A percentile compares a stretch with the other conserved stretches of the same genome.
Evolutionary conservation across 2,888 invertebrate genomes (phyloP).

Genomic region (Torymus aiolomorphi): DNA sequence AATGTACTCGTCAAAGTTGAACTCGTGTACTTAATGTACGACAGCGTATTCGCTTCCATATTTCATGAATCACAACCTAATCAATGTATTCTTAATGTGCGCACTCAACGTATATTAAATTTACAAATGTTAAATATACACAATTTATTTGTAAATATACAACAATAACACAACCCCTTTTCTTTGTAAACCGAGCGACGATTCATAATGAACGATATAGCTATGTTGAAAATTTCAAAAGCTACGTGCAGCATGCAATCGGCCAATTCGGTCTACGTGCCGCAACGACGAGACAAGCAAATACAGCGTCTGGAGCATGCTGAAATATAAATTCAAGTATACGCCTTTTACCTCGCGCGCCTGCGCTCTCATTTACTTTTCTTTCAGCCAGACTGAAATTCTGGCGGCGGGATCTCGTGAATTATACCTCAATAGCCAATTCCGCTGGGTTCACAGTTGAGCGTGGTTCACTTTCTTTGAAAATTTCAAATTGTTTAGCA

Average conservation of each 20-base stretch:
- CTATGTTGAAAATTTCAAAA: neutral
- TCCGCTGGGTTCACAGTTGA: no score
- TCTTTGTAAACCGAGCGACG: no score
- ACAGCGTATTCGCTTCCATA: neutral
- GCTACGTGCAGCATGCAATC: neutral
- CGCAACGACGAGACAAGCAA: neutral
- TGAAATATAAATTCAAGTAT: constrained; percentile 22
- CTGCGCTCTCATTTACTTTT: constrained; percentile 11
- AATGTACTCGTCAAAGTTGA: constrained; percentile 3
- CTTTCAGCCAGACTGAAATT: constrained; percentile 2
- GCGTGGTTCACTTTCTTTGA: no score
- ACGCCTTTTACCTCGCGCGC: neutral
- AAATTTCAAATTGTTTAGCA: no score
- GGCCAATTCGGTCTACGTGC: neutral
- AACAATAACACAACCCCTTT: no score
- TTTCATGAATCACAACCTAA: neutral
- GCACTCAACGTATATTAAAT: no score
- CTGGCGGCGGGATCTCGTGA: neutral
- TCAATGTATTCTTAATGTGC: no score
- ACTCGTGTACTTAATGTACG: no score
- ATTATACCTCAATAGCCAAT: constrained; percentile 12
- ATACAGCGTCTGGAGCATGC: neutral
- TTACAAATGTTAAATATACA: no score
- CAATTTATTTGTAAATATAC: no score
- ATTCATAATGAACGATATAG: neutral